Conservation (phyloP, 2,113 vertebrate species). For the Tonatia bakeri region DNA sequence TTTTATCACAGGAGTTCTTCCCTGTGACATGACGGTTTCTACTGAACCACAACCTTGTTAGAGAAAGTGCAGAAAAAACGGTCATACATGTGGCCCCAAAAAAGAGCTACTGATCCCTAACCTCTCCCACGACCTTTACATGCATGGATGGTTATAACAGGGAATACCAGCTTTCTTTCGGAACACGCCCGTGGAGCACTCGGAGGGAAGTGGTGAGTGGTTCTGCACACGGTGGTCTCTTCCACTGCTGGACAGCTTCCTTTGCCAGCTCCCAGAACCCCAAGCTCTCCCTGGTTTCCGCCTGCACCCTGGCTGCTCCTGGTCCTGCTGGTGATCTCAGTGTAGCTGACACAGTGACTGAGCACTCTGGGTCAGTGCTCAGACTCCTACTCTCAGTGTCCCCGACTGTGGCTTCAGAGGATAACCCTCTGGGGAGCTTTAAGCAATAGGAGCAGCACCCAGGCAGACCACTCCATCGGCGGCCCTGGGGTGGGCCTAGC, state of each 20-base stretch:
- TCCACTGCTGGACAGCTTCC: neutral
- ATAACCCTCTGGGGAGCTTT: neutral
- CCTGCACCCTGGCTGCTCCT: neutral
- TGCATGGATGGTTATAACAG: neutral
- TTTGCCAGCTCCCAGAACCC: neutral
- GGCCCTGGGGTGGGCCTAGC: too few relatives aligned
- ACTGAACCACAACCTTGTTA: neutral
- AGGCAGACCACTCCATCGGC: neutral
- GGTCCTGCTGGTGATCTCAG: neutral
- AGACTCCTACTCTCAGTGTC: neutral
- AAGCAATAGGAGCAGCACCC: neutral
- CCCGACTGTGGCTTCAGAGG: neutral
- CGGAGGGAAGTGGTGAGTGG: rapidly evolving
- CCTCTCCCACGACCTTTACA: neutral
- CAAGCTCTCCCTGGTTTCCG: neutral
- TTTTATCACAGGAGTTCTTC: neutral
- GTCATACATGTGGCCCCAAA: neutral
- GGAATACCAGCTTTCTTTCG: neutral
- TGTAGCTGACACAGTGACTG: too few relatives aligned
- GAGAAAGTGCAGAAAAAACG: neutral
- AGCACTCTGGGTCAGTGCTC: neutral
- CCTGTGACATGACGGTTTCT: neutral
- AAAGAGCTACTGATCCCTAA: neutral
- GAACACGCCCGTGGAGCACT: neutral
- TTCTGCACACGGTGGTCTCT: neutral